These are phyloP conservation scores for Siderastrea siderea DNA, from an alignment of 92 coral and sea anemone genomes.

Conservation along the genomic window DNA sequence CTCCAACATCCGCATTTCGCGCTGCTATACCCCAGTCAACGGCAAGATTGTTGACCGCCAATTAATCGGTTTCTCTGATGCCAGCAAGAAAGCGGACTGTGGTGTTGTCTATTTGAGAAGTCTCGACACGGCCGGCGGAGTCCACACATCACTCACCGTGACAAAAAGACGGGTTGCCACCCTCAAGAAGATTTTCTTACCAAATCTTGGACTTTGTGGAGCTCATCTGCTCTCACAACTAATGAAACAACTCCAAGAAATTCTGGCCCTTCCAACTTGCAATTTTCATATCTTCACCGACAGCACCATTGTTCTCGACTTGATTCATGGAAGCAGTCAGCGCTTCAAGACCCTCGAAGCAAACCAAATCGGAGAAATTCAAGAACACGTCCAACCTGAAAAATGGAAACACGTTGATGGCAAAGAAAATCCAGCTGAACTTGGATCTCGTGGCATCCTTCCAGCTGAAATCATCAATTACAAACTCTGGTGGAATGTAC, in stretches of 20 bases:
- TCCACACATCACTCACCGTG: not conserved
- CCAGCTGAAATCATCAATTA: slow-evolving; percentile 44
- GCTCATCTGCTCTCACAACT: slow-evolving; percentile 24
- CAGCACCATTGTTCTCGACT: slow-evolving; percentile 6
- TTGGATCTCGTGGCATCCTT: slow-evolving; percentile 28
- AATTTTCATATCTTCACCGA: slow-evolving; percentile 32
- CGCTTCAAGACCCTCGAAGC: slow-evolving; percentile 33
- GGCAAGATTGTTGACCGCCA: slow-evolving; percentile 22
- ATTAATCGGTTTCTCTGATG: slow-evolving; percentile 67
- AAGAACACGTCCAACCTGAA: slow-evolving; percentile 60
- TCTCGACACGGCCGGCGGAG: slow-evolving; percentile 41
- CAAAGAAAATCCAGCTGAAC: slow-evolving; percentile 57
- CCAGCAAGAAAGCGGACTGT: slow-evolving; percentile 61
- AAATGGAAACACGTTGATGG: slow-evolving; percentile 41
- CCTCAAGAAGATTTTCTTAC: slow-evolving; percentile 8
- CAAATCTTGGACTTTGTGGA: slow-evolving; percentile 25
- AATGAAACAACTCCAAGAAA: not conserved
- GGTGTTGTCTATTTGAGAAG: slow-evolving; percentile 69
- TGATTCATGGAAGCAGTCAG: slow-evolving; percentile 19
- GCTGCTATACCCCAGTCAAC: slow-evolving; percentile 46
- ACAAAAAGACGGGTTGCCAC: slow-evolving; percentile 19
- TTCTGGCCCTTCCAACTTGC: slow-evolving; percentile 1
- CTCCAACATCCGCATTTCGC: slow-evolving; percentile 36
- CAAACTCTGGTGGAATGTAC: slow-evolving; percentile 39
- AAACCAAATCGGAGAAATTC: slow-evolving; percentile 51